These are phyloP conservation scores for Falco cherrug DNA, from an alignment of 2,797 vertebrate species.

Conservation along the genomic window DNA sequence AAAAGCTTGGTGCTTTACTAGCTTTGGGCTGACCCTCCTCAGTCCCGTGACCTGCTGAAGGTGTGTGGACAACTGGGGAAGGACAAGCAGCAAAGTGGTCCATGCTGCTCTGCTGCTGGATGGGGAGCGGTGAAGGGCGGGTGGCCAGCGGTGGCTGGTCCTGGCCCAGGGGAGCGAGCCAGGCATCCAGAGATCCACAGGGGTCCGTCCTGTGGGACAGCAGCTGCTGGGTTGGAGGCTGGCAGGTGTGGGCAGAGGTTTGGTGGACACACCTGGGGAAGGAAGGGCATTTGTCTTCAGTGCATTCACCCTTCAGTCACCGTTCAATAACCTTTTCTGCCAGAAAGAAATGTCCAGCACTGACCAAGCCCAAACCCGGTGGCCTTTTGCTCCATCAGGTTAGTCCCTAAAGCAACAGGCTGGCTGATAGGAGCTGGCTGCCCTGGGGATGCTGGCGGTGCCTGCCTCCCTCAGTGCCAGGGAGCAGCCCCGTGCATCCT, in stretches of 20 bases:
- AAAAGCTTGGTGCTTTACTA: neutral
- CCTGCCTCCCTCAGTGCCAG: neutral
- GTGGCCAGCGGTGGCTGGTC: neutral
- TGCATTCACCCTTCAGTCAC: fast-evolving
- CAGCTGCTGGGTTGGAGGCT: neutral
- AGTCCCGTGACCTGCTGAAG: neutral
- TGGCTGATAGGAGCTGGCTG: neutral
- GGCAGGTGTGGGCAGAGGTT: neutral
- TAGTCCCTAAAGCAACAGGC: neutral
- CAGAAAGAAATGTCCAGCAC: neutral
- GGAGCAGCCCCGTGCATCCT: fast-evolving
- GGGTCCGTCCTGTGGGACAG: neutral
- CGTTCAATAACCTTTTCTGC: neutral
- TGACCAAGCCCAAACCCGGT: neutral
- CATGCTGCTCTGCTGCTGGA: neutral
- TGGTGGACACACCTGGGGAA: neutral
- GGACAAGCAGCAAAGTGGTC: neutral
- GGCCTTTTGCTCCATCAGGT: neutral
- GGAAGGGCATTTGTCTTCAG: neutral
- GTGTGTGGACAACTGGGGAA: neutral
- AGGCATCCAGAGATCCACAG: neutral
- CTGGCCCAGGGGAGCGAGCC: neutral
- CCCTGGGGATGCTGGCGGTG: neutral
- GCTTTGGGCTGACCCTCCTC: neutral
- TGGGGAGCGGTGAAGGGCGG: neutral